Evolutionary conservation across 2,113 vertebrate species (phyloP).

Genomic region (Leptobrachium leishanense): DNA sequence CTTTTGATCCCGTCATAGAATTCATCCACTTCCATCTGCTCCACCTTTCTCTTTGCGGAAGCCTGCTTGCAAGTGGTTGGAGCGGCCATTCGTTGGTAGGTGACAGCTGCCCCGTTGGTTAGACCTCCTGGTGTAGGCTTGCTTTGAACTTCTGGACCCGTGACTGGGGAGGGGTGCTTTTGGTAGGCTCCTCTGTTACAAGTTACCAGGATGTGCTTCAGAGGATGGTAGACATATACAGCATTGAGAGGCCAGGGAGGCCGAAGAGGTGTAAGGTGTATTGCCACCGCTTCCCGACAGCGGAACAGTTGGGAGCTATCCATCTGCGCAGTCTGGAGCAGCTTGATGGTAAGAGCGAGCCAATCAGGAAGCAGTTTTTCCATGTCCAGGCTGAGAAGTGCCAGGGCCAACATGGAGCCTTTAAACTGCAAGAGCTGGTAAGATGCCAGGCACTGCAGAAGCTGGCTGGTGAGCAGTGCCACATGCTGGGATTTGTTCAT

Average conservation of each 20-base stretch:
- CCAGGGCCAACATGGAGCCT: slow-evolving; percentile 91
- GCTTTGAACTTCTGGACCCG: slow-evolving; percentile 69
- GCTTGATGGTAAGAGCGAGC: slow-evolving; percentile 89
- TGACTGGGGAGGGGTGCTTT: slow-evolving; percentile 67
- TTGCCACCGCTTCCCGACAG: slow-evolving; percentile 88
- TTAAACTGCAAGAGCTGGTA: slow-evolving; percentile 82
- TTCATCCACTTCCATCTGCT: slow-evolving; percentile 95
- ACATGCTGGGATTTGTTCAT: slow-evolving; percentile 84
- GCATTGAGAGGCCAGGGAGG: slow-evolving; percentile 87
- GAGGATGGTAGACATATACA: slow-evolving; percentile 95
- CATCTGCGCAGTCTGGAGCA: slow-evolving; percentile 91
- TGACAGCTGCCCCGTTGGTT: slow-evolving; percentile 60
- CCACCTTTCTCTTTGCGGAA: slow-evolving; percentile 93
- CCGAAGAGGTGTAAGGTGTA: slow-evolving; percentile 82
- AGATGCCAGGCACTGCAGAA: slow-evolving; percentile 87
- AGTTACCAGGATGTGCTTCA: slow-evolving; percentile 74
- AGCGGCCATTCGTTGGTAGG: slow-evolving; percentile 65
- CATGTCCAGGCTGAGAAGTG: slow-evolving; percentile 91
- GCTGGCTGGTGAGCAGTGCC: slow-evolving; percentile 77
- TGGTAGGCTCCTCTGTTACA: slow-evolving; percentile 68
- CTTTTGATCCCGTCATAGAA: slow-evolving; percentile 95
- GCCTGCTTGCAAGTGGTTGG: slow-evolving; percentile 71
- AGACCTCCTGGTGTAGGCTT: slow-evolving; percentile 71
- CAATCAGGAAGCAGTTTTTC: slow-evolving; percentile 93
- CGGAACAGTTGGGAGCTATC: slow-evolving; percentile 88